phyloP scores from a whole-genome alignment of 2,888 invertebrate species.

The Euproctis similis region DNA sequence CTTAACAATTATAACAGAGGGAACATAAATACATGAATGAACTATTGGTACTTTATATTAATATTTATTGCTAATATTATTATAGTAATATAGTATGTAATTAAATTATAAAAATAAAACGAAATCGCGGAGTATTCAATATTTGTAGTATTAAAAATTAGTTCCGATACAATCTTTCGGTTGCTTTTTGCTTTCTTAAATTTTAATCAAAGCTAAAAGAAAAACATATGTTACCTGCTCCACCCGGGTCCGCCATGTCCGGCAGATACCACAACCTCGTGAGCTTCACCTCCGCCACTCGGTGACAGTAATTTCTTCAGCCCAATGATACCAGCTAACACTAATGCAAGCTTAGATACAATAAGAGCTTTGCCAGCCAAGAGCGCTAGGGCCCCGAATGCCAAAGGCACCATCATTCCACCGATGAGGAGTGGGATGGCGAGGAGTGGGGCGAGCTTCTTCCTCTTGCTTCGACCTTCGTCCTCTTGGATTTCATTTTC shows the following conservation, averaged over 20 bases:
- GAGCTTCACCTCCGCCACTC: constrained; percentile 78
- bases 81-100: too few relatives aligned
- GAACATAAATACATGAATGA: too few relatives aligned
- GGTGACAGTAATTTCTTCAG: constrained; percentile 87
- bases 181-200: too few relatives aligned
- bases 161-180: too few relatives aligned
- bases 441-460: constrained; percentile 83
- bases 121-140: too few relatives aligned
- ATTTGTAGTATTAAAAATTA: too few relatives aligned
- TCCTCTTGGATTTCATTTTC: constrained; percentile 76
- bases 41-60: too few relatives aligned
- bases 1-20: too few relatives aligned
- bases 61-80: too few relatives aligned
- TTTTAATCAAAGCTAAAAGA: neutral
- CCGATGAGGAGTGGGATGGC: constrained; percentile 87
- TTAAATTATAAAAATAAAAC: too few relatives aligned
- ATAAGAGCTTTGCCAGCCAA: constrained; percentile 90
- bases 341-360: constrained; percentile 87
- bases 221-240: constrained; percentile 80
- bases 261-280: constrained; percentile 82
- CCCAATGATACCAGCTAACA: constrained; percentile 88
- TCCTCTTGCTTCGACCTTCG: constrained; percentile 82
- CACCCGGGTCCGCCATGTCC: constrained; percentile 82
- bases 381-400: constrained; percentile 87
- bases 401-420: constrained; percentile 87